Percentiles rank a stretch among this genome's conserved stretches.
These are phyloP conservation scores for Falco naumanni DNA, from an alignment of 2,797 vertebrate species.

Conservation along the genomic window DNA sequence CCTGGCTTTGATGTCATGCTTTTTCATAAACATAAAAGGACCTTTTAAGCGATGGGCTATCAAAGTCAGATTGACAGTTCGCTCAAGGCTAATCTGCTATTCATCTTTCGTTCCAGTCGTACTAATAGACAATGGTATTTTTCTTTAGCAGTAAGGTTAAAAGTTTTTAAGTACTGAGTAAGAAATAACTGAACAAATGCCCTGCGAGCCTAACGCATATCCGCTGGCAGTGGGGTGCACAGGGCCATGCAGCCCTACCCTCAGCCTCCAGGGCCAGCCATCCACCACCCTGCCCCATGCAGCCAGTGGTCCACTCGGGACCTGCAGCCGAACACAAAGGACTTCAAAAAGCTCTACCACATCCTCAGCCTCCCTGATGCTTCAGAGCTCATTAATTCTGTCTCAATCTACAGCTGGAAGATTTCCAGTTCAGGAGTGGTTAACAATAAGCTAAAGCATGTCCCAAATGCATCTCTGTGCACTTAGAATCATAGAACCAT, in stretches of 20 bases:
- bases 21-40: constrained; percentile 87
- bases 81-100: constrained; percentile 92
- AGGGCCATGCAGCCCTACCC: background rate
- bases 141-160: constrained; percentile 85
- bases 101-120: constrained; percentile 97
- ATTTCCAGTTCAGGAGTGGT: background rate
- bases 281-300: background rate
- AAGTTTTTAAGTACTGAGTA: constrained; percentile 76
- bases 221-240: background rate
- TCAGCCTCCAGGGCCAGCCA: background rate
- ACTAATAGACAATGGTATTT: constrained; percentile 93
- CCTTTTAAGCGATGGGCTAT: constrained; percentile 87
- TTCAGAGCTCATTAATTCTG: background rate
- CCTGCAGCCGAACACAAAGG: background rate
- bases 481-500: no score
- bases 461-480: background rate
- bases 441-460: background rate
- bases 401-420: background rate
- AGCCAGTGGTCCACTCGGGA: background rate
- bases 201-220: background rate
- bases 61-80: constrained; percentile 88
- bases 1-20: constrained; percentile 92
- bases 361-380: background rate
- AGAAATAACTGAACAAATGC: constrained; percentile 71
- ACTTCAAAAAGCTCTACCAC: background rate